phyloP scores from a whole-genome alignment of 1,140 invertebrate species.

The Zaprionus ghesquierei region DNA sequence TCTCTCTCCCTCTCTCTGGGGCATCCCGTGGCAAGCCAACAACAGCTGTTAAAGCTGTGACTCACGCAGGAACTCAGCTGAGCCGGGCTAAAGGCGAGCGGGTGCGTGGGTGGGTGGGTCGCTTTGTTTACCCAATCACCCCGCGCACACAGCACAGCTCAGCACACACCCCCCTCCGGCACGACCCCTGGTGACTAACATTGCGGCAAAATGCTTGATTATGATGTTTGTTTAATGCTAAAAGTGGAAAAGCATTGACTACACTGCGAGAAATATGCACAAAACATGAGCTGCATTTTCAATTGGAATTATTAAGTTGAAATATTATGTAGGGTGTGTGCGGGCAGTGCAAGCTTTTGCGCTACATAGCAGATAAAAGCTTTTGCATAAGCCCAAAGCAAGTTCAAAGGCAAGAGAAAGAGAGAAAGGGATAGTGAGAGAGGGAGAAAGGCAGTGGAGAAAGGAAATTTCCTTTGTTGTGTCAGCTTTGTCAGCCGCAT shows the following conservation, averaged over 20 bases:
- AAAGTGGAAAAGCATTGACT: conserved; percentile 50
- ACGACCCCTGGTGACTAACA: conserved; percentile 32
- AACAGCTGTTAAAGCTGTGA: conserved; percentile 54
- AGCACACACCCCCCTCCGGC: neutral
- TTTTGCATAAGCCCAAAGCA: conserved; percentile 30
- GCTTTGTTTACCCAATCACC: conserved; percentile 26
- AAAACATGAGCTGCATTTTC: neutral
- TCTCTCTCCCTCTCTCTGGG: conserved; percentile 27
- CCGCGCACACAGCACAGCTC: no score
- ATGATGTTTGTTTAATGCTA: conserved; percentile 68
- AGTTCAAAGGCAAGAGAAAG: conserved; percentile 60
- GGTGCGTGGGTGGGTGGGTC: conserved; percentile 4
- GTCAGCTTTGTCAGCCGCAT: conserved; percentile 32
- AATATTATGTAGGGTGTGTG: neutral
- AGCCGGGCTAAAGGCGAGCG: conserved; percentile 9
- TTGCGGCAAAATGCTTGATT: conserved; percentile 71
- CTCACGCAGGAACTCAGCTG: conserved; percentile 57
- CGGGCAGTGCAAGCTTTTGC: conserved; percentile 32
- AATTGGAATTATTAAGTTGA: neutral
- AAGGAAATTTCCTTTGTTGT: conserved; percentile 36
- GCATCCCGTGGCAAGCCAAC: neutral
- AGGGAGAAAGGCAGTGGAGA: neutral
- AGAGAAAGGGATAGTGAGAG: neutral
- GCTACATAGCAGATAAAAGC: conserved; percentile 11
- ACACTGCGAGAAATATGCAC: conserved; percentile 40